Evolutionary conservation across 2,113 vertebrate species (phyloP).

Genomic region (Neodon shergylaensis): DNA sequence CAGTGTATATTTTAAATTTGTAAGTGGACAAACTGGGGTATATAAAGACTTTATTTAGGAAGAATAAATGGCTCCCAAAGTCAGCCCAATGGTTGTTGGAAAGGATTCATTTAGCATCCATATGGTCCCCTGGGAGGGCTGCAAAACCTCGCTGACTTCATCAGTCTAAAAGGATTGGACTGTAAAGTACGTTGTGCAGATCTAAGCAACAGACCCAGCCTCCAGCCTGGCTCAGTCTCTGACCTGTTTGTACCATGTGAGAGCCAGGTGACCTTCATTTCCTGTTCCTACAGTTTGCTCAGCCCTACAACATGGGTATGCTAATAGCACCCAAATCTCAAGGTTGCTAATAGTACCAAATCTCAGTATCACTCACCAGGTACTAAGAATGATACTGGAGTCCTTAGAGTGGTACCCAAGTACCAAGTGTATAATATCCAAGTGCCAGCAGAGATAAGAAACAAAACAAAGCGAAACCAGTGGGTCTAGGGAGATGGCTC

Average conservation of each 20-base stretch:
- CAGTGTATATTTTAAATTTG: conserved; percentile 66
- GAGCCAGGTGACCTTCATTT: background rate
- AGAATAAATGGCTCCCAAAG: background rate
- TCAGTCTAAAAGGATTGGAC: background rate
- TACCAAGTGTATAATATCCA: background rate
- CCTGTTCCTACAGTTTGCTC: background rate
- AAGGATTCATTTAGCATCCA: background rate
- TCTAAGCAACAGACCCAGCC: background rate
- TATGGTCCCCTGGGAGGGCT: background rate
- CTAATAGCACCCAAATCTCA: no score
- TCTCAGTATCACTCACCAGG: background rate
- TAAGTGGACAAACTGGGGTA: conserved; percentile 44
- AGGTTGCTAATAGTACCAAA: background rate
- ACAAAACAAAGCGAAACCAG: background rate
- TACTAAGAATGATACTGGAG: background rate
- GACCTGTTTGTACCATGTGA: accelerated
- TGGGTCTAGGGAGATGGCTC: background rate
- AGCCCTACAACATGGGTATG: background rate
- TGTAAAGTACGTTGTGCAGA: background rate
- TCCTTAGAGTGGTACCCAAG: background rate
- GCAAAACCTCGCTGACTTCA: background rate
- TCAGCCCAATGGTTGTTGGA: background rate
- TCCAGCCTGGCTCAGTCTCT: background rate
- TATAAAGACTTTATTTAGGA: conserved; percentile 64
- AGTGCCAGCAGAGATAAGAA: background rate